Percentiles rank a stretch among this genome's conserved stretches.
phyloP scores from a whole-genome alignment of 2,797 vertebrate genomes.

The Pseudochirops corinnae region DNA sequence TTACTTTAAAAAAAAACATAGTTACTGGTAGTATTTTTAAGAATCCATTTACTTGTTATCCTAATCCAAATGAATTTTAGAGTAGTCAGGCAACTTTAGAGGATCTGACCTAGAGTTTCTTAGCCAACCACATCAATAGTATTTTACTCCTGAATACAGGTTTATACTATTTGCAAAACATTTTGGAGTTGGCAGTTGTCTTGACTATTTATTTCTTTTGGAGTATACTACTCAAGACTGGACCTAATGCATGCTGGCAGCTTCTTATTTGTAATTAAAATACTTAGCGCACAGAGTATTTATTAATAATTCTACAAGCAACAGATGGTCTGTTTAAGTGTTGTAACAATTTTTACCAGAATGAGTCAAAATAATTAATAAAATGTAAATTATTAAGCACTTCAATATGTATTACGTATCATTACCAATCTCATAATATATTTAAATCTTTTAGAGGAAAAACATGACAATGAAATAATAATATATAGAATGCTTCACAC shows the following conservation, averaged over 20 bases:
- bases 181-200: constrained; percentile 74
- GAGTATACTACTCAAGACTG: constrained; percentile 64
- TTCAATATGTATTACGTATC: constrained; percentile 80
- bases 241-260: constrained; percentile 61
- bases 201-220: constrained; percentile 74
- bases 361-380: constrained; percentile 84
- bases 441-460: constrained; percentile 73
- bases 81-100: constrained; percentile 40
- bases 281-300: constrained; percentile 75
- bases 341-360: constrained; percentile 70
- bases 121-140: constrained; percentile 64
- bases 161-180: constrained; percentile 72
- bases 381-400: constrained; percentile 81
- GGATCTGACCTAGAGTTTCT: constrained; percentile 62
- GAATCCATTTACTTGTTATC: constrained; percentile 40
- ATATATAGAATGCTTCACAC: constrained; percentile 43
- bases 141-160: constrained; percentile 76
- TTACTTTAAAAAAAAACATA: constrained; percentile 1
- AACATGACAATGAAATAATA: constrained; percentile 63
- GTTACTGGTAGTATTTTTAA: constrained; percentile 2
- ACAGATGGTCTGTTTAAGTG: constrained; percentile 81
- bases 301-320: constrained; percentile 80
- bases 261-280: constrained; percentile 81
- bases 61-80: neutral
- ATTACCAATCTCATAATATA: constrained; percentile 71